Evolutionary conservation across 2,113 vertebrate genomes (phyloP).

Genomic region (Tachysurus fulvidraco): DNA sequence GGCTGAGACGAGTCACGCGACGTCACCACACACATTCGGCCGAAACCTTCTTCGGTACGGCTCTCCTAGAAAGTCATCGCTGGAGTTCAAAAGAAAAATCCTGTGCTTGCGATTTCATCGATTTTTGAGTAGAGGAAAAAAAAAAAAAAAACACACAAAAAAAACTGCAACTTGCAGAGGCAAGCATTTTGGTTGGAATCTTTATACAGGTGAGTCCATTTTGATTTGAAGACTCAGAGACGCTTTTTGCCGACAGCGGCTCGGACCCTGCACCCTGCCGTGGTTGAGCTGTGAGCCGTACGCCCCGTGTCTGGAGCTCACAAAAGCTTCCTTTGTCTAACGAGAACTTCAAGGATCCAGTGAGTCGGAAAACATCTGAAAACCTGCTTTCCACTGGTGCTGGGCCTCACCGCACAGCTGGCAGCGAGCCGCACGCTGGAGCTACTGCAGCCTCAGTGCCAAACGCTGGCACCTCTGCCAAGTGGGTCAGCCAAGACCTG

Average conservation of each 20-base stretch:
- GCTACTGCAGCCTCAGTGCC: conserved; percentile 58
- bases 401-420: conserved; percentile 51
- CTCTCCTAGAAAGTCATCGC: no score
- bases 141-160: no score
- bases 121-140: no score
- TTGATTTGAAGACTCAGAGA: neutral
- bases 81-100: no score
- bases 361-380: conserved; percentile 65
- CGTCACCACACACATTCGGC: no score
- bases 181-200: neutral
- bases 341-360: conserved; percentile 47
- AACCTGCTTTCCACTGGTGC: conserved; percentile 56
- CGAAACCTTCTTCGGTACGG: no score
- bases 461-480: conserved; percentile 60
- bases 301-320: conserved; percentile 52
- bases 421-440: conserved; percentile 34
- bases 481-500: conserved; percentile 64
- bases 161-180: no score
- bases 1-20: no score
- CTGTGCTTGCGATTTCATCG: no score
- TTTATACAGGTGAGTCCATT: conserved; percentile 20
- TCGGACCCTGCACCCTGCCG: neutral
- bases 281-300: conserved; percentile 49
- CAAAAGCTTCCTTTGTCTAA: conserved; percentile 69
- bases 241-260: neutral